Evolutionary conservation across 1,140 invertebrate species (phyloP), one percentile per base, ranked within the genome.

Genomic region (Drosophila novamexicana): DNA sequence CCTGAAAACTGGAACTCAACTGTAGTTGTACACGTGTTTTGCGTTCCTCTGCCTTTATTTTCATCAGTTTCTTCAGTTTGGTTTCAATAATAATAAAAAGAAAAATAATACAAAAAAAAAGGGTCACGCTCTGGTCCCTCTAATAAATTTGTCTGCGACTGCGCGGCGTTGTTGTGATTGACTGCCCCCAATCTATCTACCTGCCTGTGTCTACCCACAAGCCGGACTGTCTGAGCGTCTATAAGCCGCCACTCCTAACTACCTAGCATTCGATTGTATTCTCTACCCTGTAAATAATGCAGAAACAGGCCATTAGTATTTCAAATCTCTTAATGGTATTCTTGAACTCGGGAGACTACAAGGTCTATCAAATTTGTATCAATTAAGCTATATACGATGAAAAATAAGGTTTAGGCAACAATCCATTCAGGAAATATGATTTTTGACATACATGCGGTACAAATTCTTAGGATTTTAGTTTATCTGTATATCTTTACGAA

Each of bases 71-170:
- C 12, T 44, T 73, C 12, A 37, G 16, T 53, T 61, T 50, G 22
- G 42, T 61, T 61, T 7, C 39, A 37, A 70, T 57, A 47, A 62
- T 34, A 61, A 53, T 50, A 70, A 44, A 67, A 45, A 67, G 16
- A 9, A n/a, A 58, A 56, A 62, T 42, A 29, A 14, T 14, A 14
- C 12, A 34, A 29, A 10, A 45, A 63, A 70, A 75, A 86, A 86
- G 78, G 73, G 73, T 89, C 76, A 77, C 67, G 77, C 61, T 66
- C 50, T 54, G 64, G 52, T 75, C 37, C 58, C 45, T 62, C 62
- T 84, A 89, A 89, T 89, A 89, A 89, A 89, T 84, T 81, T 70
- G 81, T 89, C 56, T 80, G 71, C 56, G 36, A 18, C 32, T 54
- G 29, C 50, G 54, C 59, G 50, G 49, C 32, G 64, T 40, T 64